Evolutionary conservation across 2,113 vertebrate species (phyloP).

Genomic region (Anhinga rufa): DNA sequence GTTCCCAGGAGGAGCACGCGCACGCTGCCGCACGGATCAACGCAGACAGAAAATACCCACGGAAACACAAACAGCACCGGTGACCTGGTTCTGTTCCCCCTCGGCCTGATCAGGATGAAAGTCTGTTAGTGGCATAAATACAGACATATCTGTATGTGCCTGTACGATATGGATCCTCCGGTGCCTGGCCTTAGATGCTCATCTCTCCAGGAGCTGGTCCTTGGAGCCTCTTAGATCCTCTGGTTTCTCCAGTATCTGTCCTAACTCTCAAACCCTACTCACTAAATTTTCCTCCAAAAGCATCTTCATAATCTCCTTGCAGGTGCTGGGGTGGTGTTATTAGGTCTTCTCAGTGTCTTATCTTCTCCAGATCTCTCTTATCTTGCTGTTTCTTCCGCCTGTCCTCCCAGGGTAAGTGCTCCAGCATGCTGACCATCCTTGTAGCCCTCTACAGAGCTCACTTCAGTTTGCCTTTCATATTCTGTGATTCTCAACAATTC

Average conservation of each 20-base stretch:
- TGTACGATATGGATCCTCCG: background rate
- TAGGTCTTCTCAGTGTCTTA: background rate
- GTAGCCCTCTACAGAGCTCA: background rate
- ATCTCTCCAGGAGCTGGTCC: background rate
- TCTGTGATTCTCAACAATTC: background rate
- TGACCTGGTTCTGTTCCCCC: background rate
- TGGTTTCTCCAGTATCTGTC: background rate
- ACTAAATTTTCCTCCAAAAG: background rate
- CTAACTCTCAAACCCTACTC: background rate
- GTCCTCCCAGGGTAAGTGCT: background rate
- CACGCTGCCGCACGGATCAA: background rate
- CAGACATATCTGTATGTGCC: too few species aligned
- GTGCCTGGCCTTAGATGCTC: background rate
- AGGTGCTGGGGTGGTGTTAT: background rate
- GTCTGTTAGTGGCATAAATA: background rate
- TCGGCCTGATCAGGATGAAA: too few species aligned
- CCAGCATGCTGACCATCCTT: background rate
- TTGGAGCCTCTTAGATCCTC: background rate
- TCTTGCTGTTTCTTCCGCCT: background rate
- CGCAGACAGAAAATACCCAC: background rate
- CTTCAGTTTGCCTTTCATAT: background rate
- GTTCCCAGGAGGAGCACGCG: background rate
- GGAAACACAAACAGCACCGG: fast-evolving
- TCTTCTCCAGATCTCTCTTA: background rate
- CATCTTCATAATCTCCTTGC: background rate